A percentile compares a stretch with the other conserved stretches of the same genome.
These are phyloP conservation scores for Brenthis daphne DNA, from an alignment of 2,888 invertebrate species.

Conservation along the genomic window DNA sequence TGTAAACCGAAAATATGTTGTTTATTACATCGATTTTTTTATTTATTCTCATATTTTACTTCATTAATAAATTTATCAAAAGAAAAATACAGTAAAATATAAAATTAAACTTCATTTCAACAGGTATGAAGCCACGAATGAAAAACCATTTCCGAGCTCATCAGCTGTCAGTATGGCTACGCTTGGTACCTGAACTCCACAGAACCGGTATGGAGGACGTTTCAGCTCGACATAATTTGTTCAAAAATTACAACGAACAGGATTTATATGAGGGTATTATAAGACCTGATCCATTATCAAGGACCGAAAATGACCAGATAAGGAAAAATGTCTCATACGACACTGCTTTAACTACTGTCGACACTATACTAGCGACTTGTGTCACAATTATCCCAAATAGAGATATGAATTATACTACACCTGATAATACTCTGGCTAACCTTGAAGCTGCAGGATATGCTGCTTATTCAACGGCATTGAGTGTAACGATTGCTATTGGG, in stretches of 20 bases:
- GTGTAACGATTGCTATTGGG: conserved; percentile 91
- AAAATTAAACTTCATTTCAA: conserved; percentile 45
- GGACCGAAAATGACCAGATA: conserved; percentile 83
- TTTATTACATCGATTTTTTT: conserved; percentile 3
- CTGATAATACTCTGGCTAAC: conserved; percentile 89
- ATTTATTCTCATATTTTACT: not conserved
- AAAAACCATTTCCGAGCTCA: conserved; percentile 97
- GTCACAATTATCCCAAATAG: conserved; percentile 83
- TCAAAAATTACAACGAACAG: conserved; percentile 93
- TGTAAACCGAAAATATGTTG: conserved; percentile 10
- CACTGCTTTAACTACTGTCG: conserved; percentile 86
- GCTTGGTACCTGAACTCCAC: conserved; percentile 95
- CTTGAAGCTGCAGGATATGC: conserved; percentile 90
- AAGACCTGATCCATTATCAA: conserved; percentile 90
- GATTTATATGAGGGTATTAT: conserved; percentile 95
- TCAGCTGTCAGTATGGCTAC: conserved; percentile 96
- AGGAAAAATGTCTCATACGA: conserved; percentile 81
- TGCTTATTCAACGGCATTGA: conserved; percentile 88
- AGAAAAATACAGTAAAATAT: not conserved
- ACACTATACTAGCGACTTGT: conserved; percentile 87
- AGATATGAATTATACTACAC: conserved; percentile 76
- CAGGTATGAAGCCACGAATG: conserved; percentile 94
- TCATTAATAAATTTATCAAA: not conserved
- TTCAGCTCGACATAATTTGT: conserved; percentile 92
- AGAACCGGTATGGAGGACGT: conserved; percentile 95